Evolutionary conservation across 2,113 vertebrate genomes (phyloP).

Genomic region (Nesogale talazaci): DNA sequence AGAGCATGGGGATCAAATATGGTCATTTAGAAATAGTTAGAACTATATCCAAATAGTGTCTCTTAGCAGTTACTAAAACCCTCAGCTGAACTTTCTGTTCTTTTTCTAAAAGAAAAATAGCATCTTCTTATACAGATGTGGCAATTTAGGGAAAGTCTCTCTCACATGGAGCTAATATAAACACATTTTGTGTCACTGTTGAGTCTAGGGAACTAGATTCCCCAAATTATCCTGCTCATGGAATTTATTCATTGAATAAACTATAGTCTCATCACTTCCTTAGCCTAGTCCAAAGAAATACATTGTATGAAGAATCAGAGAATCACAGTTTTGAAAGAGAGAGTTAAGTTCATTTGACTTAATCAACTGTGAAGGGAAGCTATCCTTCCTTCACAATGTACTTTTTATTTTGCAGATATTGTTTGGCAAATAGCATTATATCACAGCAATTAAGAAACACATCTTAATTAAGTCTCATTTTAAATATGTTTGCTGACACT

Average conservation of each 20-base stretch:
- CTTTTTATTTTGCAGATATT: background rate
- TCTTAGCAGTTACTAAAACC: constrained; percentile 28
- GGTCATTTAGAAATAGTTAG: constrained; percentile 41
- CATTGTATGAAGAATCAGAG: constrained; percentile 18
- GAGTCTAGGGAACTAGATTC: constrained; percentile 54
- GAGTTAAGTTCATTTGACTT: constrained; percentile 21
- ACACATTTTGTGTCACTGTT: constrained; percentile 64
- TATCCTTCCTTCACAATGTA: constrained; percentile 13
- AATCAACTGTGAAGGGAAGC: background rate
- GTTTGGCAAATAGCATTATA: background rate
- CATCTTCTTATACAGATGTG: background rate
- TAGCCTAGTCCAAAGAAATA: constrained; percentile 49
- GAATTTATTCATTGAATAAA: constrained; percentile 67
- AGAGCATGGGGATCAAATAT: background rate
- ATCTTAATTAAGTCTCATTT: constrained; percentile 26
- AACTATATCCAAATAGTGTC: constrained; percentile 14
- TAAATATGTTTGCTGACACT: constrained; percentile 17
- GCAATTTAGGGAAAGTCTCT: constrained; percentile 47
- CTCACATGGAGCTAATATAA: constrained; percentile 47
- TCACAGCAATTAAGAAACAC: background rate
- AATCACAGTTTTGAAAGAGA: constrained; percentile 49
- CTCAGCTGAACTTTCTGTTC: constrained; percentile 32
- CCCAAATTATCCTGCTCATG: constrained; percentile 54
- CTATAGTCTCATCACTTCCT: background rate
- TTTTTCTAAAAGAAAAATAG: constrained; percentile 51